Conservation (phyloP, 2,797 vertebrate genomes). For the Hyperoplus lanceolatus region DNA sequence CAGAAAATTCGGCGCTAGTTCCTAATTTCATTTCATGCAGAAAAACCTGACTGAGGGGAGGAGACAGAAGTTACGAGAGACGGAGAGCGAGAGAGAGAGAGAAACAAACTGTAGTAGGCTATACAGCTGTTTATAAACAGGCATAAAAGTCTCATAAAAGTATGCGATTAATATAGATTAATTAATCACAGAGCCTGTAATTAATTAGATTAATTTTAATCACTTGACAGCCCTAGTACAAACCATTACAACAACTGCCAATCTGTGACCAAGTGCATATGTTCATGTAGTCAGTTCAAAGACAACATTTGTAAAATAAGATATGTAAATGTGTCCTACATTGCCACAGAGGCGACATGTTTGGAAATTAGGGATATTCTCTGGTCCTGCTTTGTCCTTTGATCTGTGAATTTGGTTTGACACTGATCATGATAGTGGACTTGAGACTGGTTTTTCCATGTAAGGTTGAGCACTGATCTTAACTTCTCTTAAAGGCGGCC, state of each 20-base stretch:
- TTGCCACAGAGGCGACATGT: neutral
- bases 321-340: neutral
- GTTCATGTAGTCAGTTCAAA: neutral
- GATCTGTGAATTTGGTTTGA: conserved; percentile 26
- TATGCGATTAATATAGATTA: too few species aligned
- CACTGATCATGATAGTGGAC: conserved; percentile 26
- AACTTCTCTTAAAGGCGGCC: conserved; percentile 43
- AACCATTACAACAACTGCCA: neutral
- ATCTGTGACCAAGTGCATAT: neutral
- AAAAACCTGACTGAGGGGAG: too few species aligned
- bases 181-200: too few species aligned
- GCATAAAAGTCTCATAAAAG: too few species aligned
- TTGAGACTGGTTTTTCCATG: conserved; percentile 33
- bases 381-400: conserved; percentile 20
- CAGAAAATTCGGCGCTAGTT: too few species aligned
- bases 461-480: conserved; percentile 32
- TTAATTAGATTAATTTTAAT: too few species aligned
- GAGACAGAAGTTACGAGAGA: too few species aligned
- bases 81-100: too few species aligned
- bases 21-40: too few species aligned
- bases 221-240: too few species aligned
- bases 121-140: too few species aligned
- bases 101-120: too few species aligned
- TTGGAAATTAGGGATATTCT: neutral
- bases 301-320: neutral